Percentiles rank a stretch among this genome's conserved stretches.
Conservation (phyloP, 2,888 invertebrate genomes). For the Iselma pallidipennis region DNA sequence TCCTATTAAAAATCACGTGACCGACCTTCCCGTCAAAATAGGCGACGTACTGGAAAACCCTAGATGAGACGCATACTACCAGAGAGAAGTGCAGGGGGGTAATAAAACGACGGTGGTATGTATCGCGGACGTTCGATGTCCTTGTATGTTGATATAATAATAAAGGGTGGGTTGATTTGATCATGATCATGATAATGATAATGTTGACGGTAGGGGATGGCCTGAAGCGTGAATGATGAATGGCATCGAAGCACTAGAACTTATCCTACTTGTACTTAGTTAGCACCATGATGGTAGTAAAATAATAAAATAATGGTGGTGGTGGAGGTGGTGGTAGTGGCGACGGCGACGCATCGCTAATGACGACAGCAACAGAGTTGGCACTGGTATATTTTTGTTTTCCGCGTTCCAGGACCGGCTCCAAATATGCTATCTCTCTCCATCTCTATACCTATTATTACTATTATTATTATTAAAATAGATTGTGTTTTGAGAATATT, state of each 20-base stretch:
- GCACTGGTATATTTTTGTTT: neutral
- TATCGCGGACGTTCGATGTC: too few relatives aligned
- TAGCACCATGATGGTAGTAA: neutral
- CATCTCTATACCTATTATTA: neutral
- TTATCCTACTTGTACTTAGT: too few relatives aligned
- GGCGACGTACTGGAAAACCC: conserved; percentile 53
- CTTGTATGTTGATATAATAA: too few relatives aligned
- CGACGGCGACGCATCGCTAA: too few relatives aligned
- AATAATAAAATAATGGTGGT: neutral
- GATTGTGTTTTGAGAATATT: neutral
- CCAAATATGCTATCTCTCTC: neutral
- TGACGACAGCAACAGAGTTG: neutral
- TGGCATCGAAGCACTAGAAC: too few relatives aligned
- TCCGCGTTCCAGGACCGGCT: neutral
- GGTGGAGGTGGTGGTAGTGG: too few relatives aligned
- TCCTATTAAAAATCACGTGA: conserved; percentile 66
- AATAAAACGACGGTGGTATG: too few relatives aligned
- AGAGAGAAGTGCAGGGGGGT: too few relatives aligned
- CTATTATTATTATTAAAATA: neutral
- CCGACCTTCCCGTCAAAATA: conserved; percentile 85
- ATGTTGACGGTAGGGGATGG: too few relatives aligned
- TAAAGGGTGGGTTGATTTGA: too few relatives aligned
- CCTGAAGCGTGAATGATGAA: too few relatives aligned
- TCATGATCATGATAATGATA: too few relatives aligned
- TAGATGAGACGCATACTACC: neutral